A percentile compares a stretch with the other conserved stretches of the same genome.
phyloP scores from a whole-genome alignment of 2,113 vertebrate species.

The Numenius arquata region DNA sequence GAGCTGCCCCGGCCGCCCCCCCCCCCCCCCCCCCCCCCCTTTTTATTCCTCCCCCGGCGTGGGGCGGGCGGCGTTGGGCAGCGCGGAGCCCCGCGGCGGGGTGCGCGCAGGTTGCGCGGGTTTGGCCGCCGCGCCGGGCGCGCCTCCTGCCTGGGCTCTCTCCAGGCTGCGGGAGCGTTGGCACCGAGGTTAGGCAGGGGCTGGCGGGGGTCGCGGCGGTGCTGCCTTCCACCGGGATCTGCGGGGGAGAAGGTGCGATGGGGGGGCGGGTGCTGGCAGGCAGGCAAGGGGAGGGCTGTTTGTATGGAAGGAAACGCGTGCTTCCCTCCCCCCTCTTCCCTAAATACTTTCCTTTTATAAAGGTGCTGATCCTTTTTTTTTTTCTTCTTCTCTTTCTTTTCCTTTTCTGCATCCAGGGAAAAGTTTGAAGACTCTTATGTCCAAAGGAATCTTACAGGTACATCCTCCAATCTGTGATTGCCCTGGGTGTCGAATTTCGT shows the following conservation, averaged over 20 bases:
- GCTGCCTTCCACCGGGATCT: neutral
- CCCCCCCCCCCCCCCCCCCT: too few relatives aligned
- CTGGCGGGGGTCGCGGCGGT: neutral
- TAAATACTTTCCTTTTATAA: neutral
- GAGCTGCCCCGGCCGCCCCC: neutral
- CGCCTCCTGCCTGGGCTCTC: neutral
- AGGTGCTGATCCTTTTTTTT: neutral
- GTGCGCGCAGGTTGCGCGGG: neutral
- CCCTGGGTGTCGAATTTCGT: slow-evolving; percentile 99
- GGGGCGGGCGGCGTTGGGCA: too few relatives aligned
- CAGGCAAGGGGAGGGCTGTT: neutral
- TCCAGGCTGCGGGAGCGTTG: neutral
- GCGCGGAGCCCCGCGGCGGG: neutral
- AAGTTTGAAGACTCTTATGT: slow-evolving; percentile 99
- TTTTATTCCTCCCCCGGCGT: too few relatives aligned
- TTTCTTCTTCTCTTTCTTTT: neutral
- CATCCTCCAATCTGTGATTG: slow-evolving; percentile 99
- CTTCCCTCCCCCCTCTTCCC: neutral
- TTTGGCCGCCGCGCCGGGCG: neutral
- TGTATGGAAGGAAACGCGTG: neutral
- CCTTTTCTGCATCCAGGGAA: slow-evolving; percentile 79
- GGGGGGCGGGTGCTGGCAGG: neutral
- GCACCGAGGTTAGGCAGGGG: neutral
- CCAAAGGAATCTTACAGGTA: slow-evolving; percentile 99
- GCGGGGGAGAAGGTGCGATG: neutral